Base-by-base conservation (phyloP, 2,113 vertebrate genomes). In the Gobius niger region DNA sequence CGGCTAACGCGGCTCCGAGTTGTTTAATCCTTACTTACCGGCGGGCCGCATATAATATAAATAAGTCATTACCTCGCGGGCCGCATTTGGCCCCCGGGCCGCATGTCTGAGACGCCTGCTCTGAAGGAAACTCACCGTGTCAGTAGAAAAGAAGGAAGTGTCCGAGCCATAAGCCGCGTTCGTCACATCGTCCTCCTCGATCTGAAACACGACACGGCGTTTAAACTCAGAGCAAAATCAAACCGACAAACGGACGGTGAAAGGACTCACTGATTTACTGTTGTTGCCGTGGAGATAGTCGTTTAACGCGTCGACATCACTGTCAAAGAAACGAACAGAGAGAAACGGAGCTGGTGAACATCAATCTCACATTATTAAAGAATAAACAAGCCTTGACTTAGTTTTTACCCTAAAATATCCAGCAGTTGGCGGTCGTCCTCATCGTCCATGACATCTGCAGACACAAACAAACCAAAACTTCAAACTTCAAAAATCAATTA, bases 371-470 rank as follows among this genome's bases (percentile, higher is more conserved):
- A 4, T 6, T 57, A 40, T 11, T 46, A 46, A 34, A 34, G n/a
- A n/a, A n/a, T n/a, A n/a, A n/a, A n/a, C n/a, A n/a, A 34, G 5
- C 24, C 24, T 34, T 34, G 24, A 34, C 5, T 34, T 34, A 0
- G 44, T 40, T 52, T 94, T 96, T 95, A 99, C 98, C 98, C 97
- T 91, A 99, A 98, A 92, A 99, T 95, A 95, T 98, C 98, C 92
- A 98, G 96, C 95, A 99, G 96, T 94, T 93, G 96, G 90, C 96
- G 96, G 89, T 98, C 97, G 78, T 98, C 97, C 52, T 97, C 98
- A 98, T 99, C 98, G 93, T 99, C 98, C 98, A 99, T 99, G 95
- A 97, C 97, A 98, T 95, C 98, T 99, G 84, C 2, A 13, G 49
- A n/a, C 4, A 51, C 5, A 7, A n/a, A n/a, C n/a, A 51, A 15